These are phyloP conservation scores for Trachelus tabidus DNA, from an alignment of 2,888 invertebrate species.

Conservation along the genomic window DNA sequence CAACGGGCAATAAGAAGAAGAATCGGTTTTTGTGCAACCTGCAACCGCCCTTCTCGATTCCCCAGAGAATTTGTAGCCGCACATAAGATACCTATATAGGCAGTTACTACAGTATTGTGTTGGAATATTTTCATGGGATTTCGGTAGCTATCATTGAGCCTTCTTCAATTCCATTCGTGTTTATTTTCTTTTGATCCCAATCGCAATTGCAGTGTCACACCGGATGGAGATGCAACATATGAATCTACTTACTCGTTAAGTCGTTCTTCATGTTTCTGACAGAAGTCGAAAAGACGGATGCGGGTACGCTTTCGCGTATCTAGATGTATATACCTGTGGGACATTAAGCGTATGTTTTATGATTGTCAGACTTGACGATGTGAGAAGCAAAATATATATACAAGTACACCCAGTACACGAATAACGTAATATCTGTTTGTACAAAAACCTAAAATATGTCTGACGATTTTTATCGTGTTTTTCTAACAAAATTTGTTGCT, in stretches of 20 bases:
- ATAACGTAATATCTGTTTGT: neutral
- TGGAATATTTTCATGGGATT: neutral
- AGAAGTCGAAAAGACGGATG: neutral
- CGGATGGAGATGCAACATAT: conserved; percentile 1
- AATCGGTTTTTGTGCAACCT: neutral
- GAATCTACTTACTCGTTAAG: neutral
- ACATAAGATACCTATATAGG: neutral
- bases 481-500: neutral
- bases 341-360: neutral
- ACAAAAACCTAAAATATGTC: neutral
- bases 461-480: neutral
- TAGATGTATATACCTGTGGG: neutral
- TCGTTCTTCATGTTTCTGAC: neutral
- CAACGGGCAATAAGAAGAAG: neutral
- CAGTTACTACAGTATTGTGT: neutral
- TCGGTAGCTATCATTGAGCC: neutral
- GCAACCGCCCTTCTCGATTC: neutral
- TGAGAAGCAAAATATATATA: neutral
- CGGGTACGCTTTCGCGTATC: neutral
- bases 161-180: neutral
- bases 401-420: neutral
- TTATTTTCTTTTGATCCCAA: neutral
- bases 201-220: neutral
- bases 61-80: neutral
- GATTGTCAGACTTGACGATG: neutral